Evolutionary conservation across 2,797 vertebrate genomes (phyloP).

Genomic region (Coregonus sp.): DNA sequence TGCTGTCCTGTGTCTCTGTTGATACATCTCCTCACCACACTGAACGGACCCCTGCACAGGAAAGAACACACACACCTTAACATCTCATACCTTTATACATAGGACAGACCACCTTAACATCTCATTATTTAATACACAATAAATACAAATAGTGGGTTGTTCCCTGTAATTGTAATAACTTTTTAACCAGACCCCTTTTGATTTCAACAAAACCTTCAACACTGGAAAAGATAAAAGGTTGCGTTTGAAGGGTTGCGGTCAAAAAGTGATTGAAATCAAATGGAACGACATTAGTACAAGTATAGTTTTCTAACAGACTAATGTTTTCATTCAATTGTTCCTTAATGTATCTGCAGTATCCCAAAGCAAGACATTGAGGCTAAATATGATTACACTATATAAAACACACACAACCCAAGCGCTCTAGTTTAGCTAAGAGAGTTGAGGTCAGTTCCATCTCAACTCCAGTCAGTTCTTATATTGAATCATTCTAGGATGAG

Average conservation of each 20-base stretch:
- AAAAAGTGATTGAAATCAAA: no score
- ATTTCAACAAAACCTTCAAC: no score
- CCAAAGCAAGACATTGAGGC: neutral
- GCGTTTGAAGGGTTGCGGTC: no score
- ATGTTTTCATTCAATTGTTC: neutral
- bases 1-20: conserved; percentile 98
- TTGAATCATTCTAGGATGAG: conserved; percentile 27
- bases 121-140: no score
- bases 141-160: no score
- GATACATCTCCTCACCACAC: conserved; percentile 97
- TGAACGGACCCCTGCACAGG: conserved; percentile 90
- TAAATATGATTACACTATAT: neutral
- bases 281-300: no score
- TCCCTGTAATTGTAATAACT: no score
- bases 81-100: neutral
- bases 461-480: conserved; percentile 15
- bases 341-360: neutral
- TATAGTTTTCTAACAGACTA: no score
- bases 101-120: no score
- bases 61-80: conserved; percentile 28
- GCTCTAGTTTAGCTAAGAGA: conserved; percentile 11
- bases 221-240: no score
- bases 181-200: no score
- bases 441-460: conserved; percentile 2
- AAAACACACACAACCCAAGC: conserved; percentile 14